Evolutionary conservation across 2,113 vertebrate genomes (phyloP), one percentile per base, ranked within the genome.

Genomic region (Pollachius pollachius): DNA sequence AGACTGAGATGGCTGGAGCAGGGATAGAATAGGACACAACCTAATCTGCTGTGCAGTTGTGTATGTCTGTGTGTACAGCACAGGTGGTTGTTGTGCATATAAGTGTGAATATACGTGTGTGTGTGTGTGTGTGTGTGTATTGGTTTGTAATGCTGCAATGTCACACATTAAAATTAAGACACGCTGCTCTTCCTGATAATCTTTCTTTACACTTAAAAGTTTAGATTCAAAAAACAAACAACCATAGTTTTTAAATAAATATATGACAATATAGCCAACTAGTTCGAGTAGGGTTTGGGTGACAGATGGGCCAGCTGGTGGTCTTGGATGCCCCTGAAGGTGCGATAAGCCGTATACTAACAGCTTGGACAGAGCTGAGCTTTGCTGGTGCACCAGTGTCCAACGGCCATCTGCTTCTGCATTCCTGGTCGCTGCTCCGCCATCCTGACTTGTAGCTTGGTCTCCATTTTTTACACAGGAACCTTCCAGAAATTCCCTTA

Each of bases 281-380:
- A 18, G 70, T 63, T 13, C 17, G 37, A 12, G 59, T 52, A 69
- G 65, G 57, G 25, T 69, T 68, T 71, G 25, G 25, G 68, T 11
- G 1, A 74, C 34, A 64, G 48, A 62, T 65, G 67, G 71, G 56
- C 62, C 72, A 80, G 77, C 23, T 2, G 19, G 12, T 67, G 67
- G 65, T 69, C 66, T 73, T 73, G 57, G 21, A 63, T 41, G 30
- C 65, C 70, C 59, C 48, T 60, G 58, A 21, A 74, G 73, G 65
- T 78, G 80, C 69, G 66, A 75, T 68, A 78, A 75, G 77, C 65
- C 9, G 0, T 68, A 70, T 68, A 48, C 71, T 68, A 68, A 76
- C 30, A 73, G 64, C 61, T 64, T 78, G 69, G 52, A 72, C 19
- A 0, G 68, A 73, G 68, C 69, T 75, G 68, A 73, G 68, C 69